Conservation (phyloP, 1,140 invertebrate species). For the Acromyrmex heyeri region DNA sequence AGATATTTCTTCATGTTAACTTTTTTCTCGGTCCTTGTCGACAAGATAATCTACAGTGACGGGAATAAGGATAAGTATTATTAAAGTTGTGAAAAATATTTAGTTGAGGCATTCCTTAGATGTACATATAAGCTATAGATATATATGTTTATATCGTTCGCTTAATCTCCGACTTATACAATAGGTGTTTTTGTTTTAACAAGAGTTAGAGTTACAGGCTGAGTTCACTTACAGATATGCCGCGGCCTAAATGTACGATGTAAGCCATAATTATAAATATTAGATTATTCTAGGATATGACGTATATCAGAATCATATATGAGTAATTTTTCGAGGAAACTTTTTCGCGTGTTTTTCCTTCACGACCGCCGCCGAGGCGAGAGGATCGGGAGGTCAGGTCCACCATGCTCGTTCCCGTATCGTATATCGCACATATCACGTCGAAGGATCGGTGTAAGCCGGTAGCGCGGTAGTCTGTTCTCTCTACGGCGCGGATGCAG, state of each 20-base stretch:
- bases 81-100: neutral
- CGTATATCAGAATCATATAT: neutral
- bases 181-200: too few relatives aligned
- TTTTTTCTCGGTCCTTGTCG: too few relatives aligned
- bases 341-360: conserved; percentile 54
- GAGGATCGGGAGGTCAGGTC: conserved; percentile 64
- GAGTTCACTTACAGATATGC: too few relatives aligned
- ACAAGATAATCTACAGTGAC: too few relatives aligned
- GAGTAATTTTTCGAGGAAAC: neutral
- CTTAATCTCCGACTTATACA: too few relatives aligned
- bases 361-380: conserved; percentile 36
- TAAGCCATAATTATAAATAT: neutral
- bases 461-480: conserved; percentile 80
- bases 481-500: conserved; percentile 65
- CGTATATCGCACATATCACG: conserved; percentile 84
- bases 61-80: neutral
- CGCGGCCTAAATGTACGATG: too few relatives aligned
- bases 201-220: too few relatives aligned
- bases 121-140: too few relatives aligned
- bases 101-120: neutral
- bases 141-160: too few relatives aligned
- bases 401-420: conserved; percentile 78
- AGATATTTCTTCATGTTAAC: too few relatives aligned
- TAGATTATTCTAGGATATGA: neutral
- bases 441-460: conserved; percentile 85